phyloP scores from a whole-genome alignment of 53 echinoderm and acorn worm species.

The Patiria pectinifera region DNA sequence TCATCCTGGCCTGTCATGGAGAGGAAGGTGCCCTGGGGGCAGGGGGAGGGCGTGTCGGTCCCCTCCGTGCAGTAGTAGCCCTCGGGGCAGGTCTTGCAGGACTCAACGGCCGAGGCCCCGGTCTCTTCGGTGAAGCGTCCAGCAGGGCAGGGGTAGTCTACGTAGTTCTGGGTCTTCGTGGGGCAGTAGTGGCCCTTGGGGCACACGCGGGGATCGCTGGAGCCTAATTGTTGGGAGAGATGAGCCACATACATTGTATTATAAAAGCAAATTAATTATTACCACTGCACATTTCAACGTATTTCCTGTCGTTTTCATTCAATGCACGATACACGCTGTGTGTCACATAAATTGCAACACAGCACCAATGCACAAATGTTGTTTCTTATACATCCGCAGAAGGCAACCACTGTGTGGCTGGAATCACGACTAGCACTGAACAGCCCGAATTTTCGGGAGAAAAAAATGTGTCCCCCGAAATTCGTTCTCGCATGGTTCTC shows the following conservation, averaged over 20 bases:
- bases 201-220: slow-evolving; percentile 74
- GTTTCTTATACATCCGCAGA: too few relatives aligned
- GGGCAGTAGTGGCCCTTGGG: slow-evolving; percentile 94
- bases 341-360: too few relatives aligned
- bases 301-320: too few relatives aligned
- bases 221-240: slow-evolving; percentile 51
- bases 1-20: slow-evolving; percentile 78
- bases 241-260: not conserved
- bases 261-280: not conserved
- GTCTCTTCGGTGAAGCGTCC: slow-evolving; percentile 92
- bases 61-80: slow-evolving; percentile 90
- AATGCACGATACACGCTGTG: too few relatives aligned
- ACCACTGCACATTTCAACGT: too few relatives aligned
- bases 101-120: slow-evolving; percentile 82
- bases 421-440: too few relatives aligned
- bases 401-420: too few relatives aligned
- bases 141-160: slow-evolving; percentile 75
- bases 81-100: slow-evolving; percentile 91
- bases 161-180: slow-evolving; percentile 60
- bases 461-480: too few relatives aligned
- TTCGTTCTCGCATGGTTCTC: too few relatives aligned
- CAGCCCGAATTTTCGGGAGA: too few relatives aligned
- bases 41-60: slow-evolving; percentile 89
- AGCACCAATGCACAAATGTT: too few relatives aligned
- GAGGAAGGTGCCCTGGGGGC: slow-evolving; percentile 91